These are phyloP conservation scores for Saguinus midas DNA, from an alignment of 2,113 vertebrate genomes.

Conservation along the genomic window DNA sequence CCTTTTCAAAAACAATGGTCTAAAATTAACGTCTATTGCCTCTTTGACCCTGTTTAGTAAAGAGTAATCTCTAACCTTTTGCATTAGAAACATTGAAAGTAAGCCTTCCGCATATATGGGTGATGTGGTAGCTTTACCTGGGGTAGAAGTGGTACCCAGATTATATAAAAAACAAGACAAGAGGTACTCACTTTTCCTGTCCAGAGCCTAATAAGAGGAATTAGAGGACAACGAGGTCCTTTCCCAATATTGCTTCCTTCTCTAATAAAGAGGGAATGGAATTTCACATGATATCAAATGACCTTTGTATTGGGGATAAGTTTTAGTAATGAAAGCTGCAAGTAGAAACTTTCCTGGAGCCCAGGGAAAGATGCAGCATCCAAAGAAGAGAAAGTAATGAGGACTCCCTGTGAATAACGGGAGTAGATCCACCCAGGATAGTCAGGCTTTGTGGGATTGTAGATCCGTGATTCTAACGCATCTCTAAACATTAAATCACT, in stretches of 20 bases:
- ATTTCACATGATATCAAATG: background rate
- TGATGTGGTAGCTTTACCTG: background rate
- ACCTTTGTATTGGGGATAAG: background rate
- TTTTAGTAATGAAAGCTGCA: background rate
- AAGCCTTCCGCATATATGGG: background rate
- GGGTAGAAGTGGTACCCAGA: background rate
- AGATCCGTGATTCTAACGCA: background rate
- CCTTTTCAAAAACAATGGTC: constrained; percentile 55
- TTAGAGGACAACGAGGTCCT: background rate
- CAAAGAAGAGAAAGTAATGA: background rate
- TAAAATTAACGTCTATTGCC: constrained; percentile 60
- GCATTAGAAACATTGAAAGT: constrained; percentile 60
- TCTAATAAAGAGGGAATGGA: background rate
- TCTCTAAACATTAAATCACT: background rate
- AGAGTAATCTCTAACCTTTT: constrained; percentile 50
- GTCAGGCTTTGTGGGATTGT: background rate
- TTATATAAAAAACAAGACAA: background rate
- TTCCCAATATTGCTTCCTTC: background rate
- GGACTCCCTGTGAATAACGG: background rate
- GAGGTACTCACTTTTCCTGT: background rate
- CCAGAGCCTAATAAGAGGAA: background rate
- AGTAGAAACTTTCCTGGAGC: background rate
- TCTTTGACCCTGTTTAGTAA: constrained; percentile 58
- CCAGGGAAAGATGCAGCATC: background rate
- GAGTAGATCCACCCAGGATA: background rate